Evolutionary conservation across 2,888 invertebrate genomes (phyloP).

Genomic region (Hypselothyrea guttata): DNA sequence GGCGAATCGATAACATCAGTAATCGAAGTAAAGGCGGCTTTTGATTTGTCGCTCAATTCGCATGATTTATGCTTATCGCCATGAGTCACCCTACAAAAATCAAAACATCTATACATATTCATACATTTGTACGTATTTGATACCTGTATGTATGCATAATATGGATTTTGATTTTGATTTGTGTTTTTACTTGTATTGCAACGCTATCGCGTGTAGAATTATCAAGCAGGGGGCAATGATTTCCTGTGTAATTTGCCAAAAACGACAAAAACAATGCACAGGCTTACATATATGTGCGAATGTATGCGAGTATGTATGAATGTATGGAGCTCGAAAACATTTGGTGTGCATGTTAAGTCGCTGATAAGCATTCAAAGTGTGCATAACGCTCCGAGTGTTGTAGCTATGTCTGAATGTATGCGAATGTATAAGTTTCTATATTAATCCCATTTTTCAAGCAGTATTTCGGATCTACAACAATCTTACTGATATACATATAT

Average conservation of each 20-base stretch:
- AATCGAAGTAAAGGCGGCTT: too few relatives aligned
- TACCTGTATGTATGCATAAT: slow-evolving; percentile 6
- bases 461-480: too few relatives aligned
- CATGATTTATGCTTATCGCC: too few relatives aligned
- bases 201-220: slow-evolving; percentile 64
- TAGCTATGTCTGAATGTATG: too few relatives aligned
- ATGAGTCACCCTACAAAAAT: background rate
- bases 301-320: background rate
- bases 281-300: background rate
- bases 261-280: background rate
- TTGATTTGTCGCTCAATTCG: too few relatives aligned
- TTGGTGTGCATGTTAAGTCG: too few relatives aligned
- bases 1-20: slow-evolving; percentile 33
- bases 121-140: slow-evolving; percentile 5
- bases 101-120: background rate
- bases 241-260: slow-evolving; percentile 29
- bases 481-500: too few relatives aligned
- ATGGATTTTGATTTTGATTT: too few relatives aligned
- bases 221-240: slow-evolving; percentile 29
- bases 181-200: slow-evolving; percentile 26
- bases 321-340: too few relatives aligned
- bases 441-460: too few relatives aligned
- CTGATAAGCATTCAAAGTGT: too few relatives aligned
- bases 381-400: background rate
- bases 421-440: too few relatives aligned